A percentile compares a stretch with the other conserved stretches of the same genome.
Evolutionary conservation across 1,140 invertebrate species (phyloP).

Genomic region (Cydia splendana): DNA sequence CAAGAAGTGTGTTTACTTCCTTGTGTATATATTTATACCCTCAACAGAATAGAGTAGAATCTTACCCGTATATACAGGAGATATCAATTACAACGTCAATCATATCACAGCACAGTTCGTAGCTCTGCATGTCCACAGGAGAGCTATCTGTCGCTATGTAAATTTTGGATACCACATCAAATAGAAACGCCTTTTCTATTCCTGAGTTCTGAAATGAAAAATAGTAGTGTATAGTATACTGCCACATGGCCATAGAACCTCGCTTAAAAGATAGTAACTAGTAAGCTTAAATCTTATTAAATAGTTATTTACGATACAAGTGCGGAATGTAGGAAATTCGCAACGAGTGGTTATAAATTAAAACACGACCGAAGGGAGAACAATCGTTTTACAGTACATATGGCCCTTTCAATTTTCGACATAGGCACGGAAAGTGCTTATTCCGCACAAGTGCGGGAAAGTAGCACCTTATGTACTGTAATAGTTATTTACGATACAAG

Average conservation of each 20-base stretch:
- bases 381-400: no score
- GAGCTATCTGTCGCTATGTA: conserved; percentile 99
- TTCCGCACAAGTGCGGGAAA: no score
- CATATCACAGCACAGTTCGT: conserved; percentile 99
- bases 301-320: no score
- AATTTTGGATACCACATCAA: conserved; percentile 99
- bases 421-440: no score
- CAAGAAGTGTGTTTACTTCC: not conserved
- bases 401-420: no score
- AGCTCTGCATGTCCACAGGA: conserved; percentile 99
- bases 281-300: no score
- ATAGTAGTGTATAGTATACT: not conserved
- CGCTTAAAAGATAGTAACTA: no score
- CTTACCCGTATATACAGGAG: conserved; percentile 98
- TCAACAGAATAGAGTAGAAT: conserved; percentile 22
- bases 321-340: no score
- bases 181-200: conserved; percentile 98
- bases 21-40: not conserved
- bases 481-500: no score
- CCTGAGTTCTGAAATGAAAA: conserved; percentile 92
- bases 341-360: no score
- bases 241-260: not conserved
- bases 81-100: conserved; percentile 99
- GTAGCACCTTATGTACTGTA: no score
- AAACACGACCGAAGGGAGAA: no score